phyloP scores from a whole-genome alignment of 2,797 vertebrate species.

The Kryptolebias ocellatus region DNA sequence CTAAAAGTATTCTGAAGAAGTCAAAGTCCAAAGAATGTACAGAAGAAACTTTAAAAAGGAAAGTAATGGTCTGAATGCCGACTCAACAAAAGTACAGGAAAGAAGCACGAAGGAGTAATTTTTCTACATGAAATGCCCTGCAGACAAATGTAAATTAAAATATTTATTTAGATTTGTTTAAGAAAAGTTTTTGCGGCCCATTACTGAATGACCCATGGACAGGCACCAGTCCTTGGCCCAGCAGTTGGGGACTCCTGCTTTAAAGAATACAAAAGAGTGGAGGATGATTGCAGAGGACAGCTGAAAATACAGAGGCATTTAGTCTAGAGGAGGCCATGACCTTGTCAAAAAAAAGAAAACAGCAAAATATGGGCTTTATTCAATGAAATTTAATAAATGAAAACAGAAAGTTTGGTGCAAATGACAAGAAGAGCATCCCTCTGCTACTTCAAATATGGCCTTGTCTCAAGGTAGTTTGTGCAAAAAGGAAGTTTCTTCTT shows the following conservation, averaged over 20 bases:
- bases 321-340: constrained; percentile 38
- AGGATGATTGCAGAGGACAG: constrained; percentile 22
- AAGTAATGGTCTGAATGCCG: too few species aligned
- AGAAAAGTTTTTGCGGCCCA: too few species aligned
- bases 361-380: constrained; percentile 50
- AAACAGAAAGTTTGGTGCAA: constrained; percentile 51
- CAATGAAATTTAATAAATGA: constrained; percentile 45
- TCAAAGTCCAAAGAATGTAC: too few species aligned
- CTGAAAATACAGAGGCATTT: constrained; percentile 43
- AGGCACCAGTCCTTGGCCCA: too few species aligned
- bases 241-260: not conserved
- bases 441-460: constrained; percentile 39
- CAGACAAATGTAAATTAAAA: too few species aligned
- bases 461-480: constrained; percentile 61
- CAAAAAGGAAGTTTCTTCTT: constrained; percentile 43
- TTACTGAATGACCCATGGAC: too few species aligned
- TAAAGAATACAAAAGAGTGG: not conserved
- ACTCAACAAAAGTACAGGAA: too few species aligned
- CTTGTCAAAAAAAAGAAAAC: constrained; percentile 54
- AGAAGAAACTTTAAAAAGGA: too few species aligned
- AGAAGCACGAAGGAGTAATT: too few species aligned
- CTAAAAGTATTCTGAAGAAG: too few species aligned
- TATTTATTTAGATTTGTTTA: too few species aligned
- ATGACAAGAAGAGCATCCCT: constrained; percentile 38
- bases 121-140: too few species aligned